phyloP scores from a whole-genome alignment of 2,113 vertebrate genomes.

The Okapia johnstoni region DNA sequence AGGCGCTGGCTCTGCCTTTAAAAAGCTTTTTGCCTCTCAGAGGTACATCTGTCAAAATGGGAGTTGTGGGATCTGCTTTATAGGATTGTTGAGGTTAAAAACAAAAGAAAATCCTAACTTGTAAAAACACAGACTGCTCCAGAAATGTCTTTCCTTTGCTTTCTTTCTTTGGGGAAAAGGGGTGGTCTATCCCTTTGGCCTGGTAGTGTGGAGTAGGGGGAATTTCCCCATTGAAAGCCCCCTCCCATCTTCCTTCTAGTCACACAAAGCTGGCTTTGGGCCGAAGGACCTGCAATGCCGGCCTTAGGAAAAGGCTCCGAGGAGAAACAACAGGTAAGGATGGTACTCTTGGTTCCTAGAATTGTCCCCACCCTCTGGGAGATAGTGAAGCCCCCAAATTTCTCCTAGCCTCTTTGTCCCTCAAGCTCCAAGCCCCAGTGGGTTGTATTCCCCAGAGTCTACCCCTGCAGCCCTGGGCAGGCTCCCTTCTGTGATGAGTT shows the following conservation, averaged over 20 bases:
- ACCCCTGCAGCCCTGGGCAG: background rate
- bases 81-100: background rate
- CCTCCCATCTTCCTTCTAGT: background rate
- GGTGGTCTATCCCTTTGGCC: background rate
- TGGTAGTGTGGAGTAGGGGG: no score
- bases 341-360: background rate
- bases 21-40: background rate
- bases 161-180: background rate
- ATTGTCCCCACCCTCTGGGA: background rate
- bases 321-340: background rate
- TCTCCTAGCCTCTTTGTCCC: background rate
- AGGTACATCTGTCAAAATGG: background rate
- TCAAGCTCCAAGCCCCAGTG: no score
- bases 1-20: background rate
- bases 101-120: background rate
- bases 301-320: background rate
- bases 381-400: background rate
- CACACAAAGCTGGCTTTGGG: background rate
- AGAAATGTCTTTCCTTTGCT: background rate
- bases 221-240: background rate
- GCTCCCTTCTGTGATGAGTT: background rate
- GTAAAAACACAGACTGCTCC: background rate
- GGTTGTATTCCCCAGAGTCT: background rate
- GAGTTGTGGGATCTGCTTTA: background rate
- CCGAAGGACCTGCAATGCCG: background rate